Base-by-base conservation (phyloP, 2,797 vertebrate species). In the Tragelaphus oryx region DNA sequence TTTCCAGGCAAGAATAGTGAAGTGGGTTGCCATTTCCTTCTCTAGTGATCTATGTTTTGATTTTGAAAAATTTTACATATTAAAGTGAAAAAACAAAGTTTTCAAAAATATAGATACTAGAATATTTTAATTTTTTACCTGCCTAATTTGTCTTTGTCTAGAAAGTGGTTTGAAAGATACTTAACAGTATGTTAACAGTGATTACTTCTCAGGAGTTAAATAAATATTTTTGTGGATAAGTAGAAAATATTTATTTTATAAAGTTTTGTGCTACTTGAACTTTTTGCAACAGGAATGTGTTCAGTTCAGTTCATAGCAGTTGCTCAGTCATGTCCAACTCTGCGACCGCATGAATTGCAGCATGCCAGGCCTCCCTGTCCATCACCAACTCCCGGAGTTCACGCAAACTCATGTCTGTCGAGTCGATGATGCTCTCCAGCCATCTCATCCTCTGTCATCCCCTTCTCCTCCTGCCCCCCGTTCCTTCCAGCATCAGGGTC, bases 151-250 rank as follows among this genome's bases (percentile, higher is more conserved):
- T 82, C 57, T 68, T 90, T 94, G 28, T 97, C 78, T 92, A 89
- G 75, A 94, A 93, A 85, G 41, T 93, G 20, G 9, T 87, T 93
- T 95, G 74, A 96, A 92, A 92, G 57, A 75, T 78, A 28, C 17
- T 75, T 86, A 60, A 4, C 62, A 79, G 12, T 89, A 30, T 97
- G 6, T 78, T 91, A 93, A 78, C 28, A 89, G 24, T 93, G 41
- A 80, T 95, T 91, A 55, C 30, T 95, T 92, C 28, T 93, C 48
- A 28, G n/a, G 6, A 87, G 55, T 71, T 55, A 59, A 48, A 71
- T 92, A 48, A 17, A 55, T 89, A 24, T 62, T 97, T 95, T 87
- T 86, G 28, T 83, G 46, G 50, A 48, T 14, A 54, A 30, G 26
- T 90, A 71, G 57, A 81, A 41, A 95, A 3, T 87, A 81, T 20